Base-by-base conservation (phyloP, 2,888 invertebrate genomes). In the Melinopterus prodromus region DNA sequence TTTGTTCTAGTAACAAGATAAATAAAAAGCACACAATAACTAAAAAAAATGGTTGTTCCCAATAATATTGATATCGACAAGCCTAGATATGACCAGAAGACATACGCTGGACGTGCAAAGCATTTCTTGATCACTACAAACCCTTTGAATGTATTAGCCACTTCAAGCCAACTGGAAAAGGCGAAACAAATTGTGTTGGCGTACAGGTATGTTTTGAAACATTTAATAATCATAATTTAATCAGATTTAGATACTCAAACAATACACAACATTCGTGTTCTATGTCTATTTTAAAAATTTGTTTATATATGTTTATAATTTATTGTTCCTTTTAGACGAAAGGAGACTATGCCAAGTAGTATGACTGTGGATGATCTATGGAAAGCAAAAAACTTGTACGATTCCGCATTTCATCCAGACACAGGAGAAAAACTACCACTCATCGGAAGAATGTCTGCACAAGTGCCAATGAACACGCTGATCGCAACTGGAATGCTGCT, bases 321-420 rank as follows among this genome's bases (percentile, higher is more conserved):
- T 14, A 53, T 3, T 72, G 35, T 36, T 12, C 16, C 7, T 78
- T 79, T 71, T 77, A 84, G 84, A 71, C 77, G 78, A 36, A 79
- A 78, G 6, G 81, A 84, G 70, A 36, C 77, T 6, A 53, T 82
- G 15, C 84, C 83, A 16, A 76, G 71, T 75, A 93, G 93, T n/a
- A 90, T 95, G 81, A 92, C 94, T 16, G 94, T 94, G 82, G 94
- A 97, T 77, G 94, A 97, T 83, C 88, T 99, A 74, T 99, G 99
- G 98, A 90, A 91, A 70, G 95, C 96, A 12, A 99, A 99, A 89
- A 95, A 96, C 86, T 89, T 99, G 15, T 98, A 98, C 90, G 99
- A 99, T 90, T 99, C 99, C 69, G 99, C 99, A 0, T 99, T 93
- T 88, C 99, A 99, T 90, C 99, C 99, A 0, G 98, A 99, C 88